Conservation (phyloP, 2,113 vertebrate species). For the Baryphthengus martii region DNA sequence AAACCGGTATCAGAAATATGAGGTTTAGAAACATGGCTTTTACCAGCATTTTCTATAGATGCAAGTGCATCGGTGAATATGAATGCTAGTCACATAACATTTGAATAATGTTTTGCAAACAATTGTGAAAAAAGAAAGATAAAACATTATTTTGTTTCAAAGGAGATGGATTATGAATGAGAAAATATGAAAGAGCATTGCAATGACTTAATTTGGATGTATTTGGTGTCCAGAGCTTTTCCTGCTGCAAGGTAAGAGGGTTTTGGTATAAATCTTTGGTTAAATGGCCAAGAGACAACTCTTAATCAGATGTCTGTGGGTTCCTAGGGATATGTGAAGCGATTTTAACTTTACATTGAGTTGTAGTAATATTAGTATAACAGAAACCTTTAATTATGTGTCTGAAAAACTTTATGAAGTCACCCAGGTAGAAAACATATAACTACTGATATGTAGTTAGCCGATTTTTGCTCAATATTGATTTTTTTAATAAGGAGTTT, state of each 20-base stretch:
- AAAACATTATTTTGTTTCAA: not conserved
- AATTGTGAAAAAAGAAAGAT: not conserved
- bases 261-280: not conserved
- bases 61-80: not conserved
- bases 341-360: not conserved
- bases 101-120: not conserved
- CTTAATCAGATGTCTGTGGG: not conserved
- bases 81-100: not conserved
- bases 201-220: not conserved
- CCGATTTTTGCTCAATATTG: not conserved
- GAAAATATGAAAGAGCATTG: not conserved
- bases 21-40: not conserved
- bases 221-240: not conserved
- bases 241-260: not conserved
- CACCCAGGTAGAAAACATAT: not conserved
- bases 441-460: not conserved
- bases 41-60: not conserved
- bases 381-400: not conserved
- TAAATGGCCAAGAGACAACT: not conserved
- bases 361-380: not conserved
- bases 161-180: not conserved
- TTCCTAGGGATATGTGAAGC: not conserved
- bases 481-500: not conserved
- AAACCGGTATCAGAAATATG: not conserved
- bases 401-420: not conserved